These are phyloP conservation scores for Pollenia griseotomentosa DNA, from an alignment of 2,888 invertebrate genomes.

Conservation along the genomic window DNA sequence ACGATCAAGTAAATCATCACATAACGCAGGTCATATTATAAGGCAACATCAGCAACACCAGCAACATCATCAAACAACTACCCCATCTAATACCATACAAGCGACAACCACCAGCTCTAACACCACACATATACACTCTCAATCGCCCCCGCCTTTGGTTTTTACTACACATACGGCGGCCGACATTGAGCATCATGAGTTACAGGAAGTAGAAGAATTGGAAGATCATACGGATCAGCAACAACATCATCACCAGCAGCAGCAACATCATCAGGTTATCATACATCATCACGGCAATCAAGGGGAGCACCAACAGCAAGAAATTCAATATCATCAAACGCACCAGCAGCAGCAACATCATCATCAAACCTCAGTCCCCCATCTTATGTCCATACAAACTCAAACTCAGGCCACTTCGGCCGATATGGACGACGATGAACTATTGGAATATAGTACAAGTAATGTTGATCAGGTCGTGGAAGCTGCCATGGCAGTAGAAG, in stretches of 20 bases:
- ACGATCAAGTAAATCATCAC: constrained; percentile 77
- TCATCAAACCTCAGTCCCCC: constrained; percentile 52
- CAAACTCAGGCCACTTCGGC: constrained; percentile 68
- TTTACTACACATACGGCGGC: constrained; percentile 74
- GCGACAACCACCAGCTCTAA: constrained; percentile 67
- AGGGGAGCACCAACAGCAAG: constrained; percentile 65
- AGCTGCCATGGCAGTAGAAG: constrained; percentile 67
- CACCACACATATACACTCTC: constrained; percentile 69
- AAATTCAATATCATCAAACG: constrained; percentile 66
- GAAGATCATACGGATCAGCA: constrained; percentile 75
- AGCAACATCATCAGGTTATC: constrained; percentile 70
- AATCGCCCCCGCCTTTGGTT: constrained; percentile 81
- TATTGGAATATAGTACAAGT: constrained; percentile 78
- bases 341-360: constrained; percentile 61
- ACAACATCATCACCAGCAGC: constrained; percentile 76
- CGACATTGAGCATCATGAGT: constrained; percentile 74
- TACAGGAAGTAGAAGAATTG: constrained; percentile 74
- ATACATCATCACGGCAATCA: constrained; percentile 75
- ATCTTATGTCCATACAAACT: constrained; percentile 70
- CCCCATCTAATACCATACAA: constrained; percentile 54
- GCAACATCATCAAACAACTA: constrained; percentile 73
- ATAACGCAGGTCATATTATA: constrained; percentile 82
- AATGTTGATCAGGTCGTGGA: constrained; percentile 78
- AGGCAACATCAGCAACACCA: constrained; percentile 75
- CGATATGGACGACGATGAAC: constrained; percentile 77